These are phyloP conservation scores for Upupa epops DNA, from an alignment of 2,113 vertebrate genomes.

Conservation along the genomic window DNA sequence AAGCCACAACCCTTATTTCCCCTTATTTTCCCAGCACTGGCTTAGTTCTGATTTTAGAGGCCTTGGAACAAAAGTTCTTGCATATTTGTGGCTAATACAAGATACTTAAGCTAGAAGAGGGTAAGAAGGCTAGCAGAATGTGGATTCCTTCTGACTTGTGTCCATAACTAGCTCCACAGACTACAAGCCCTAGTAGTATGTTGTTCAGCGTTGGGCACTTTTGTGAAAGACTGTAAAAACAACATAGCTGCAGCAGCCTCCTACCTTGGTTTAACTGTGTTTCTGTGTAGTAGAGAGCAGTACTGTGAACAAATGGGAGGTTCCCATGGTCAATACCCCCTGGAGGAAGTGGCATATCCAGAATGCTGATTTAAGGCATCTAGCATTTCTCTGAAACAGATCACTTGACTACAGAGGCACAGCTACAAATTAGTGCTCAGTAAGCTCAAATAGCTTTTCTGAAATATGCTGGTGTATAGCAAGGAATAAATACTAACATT, in stretches of 20 bases:
- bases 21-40: neutral
- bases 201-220: neutral
- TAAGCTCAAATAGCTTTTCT: neutral
- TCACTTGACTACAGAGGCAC: neutral
- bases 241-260: neutral
- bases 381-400: neutral
- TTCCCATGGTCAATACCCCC: neutral
- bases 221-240: neutral
- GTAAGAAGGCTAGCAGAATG: neutral
- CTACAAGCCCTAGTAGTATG: neutral
- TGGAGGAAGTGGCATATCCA: neutral
- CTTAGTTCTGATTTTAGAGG: neutral
- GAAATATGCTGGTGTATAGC: neutral
- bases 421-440: neutral
- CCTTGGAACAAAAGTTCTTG: neutral
- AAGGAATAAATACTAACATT: neutral
- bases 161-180: neutral
- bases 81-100: neutral
- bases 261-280: neutral
- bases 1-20: neutral
- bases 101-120: neutral
- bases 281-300: neutral
- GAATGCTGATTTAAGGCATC: neutral
- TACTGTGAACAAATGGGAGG: neutral
- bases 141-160: neutral